Conservation (phyloP, 2,888 invertebrate species). For the Apoda limacodes region DNA sequence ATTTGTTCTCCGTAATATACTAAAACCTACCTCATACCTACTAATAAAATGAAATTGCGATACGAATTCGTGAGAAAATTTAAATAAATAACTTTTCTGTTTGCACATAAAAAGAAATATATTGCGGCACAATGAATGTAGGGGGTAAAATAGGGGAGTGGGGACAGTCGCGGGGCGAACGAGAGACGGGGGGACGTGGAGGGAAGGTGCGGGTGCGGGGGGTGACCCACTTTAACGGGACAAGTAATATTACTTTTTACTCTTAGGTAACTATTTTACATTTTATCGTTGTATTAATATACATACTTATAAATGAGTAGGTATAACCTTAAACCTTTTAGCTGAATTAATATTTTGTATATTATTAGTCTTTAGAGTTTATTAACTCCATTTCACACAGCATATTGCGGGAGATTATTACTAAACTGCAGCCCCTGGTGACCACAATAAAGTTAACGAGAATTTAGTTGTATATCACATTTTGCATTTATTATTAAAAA, state of each 20-base stretch:
- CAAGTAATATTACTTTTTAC: constrained; percentile 71
- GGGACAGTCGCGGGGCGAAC: constrained; percentile 51
- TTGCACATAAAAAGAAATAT: constrained; percentile 72
- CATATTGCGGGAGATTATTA: too few species aligned
- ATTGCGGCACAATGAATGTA: constrained; percentile 71
- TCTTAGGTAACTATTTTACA: constrained; percentile 70
- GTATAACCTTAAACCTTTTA: constrained; percentile 32
- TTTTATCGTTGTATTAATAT: constrained; percentile 65
- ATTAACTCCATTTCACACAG: too few species aligned
- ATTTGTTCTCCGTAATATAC: too few species aligned
- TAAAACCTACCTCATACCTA: too few species aligned
- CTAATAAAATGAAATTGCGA: constrained; percentile 70
- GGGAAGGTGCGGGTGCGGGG: constrained; percentile 32
- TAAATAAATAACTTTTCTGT: constrained; percentile 71
- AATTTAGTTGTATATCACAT: too few species aligned
- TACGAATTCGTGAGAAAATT: constrained; percentile 71
- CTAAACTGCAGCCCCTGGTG: too few species aligned
- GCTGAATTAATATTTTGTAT: too few species aligned
- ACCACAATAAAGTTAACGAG: too few species aligned
- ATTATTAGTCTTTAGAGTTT: too few species aligned
- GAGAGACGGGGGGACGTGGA: constrained; percentile 36
- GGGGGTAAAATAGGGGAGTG: constrained; percentile 52
- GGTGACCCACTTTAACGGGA: constrained; percentile 71
- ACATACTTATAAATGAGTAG: too few species aligned
- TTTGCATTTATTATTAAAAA: too few species aligned